A percentile compares a stretch with the other conserved stretches of the same genome.
Conservation (phyloP, 2,797 vertebrate species). For the Labeo calbasu region DNA sequence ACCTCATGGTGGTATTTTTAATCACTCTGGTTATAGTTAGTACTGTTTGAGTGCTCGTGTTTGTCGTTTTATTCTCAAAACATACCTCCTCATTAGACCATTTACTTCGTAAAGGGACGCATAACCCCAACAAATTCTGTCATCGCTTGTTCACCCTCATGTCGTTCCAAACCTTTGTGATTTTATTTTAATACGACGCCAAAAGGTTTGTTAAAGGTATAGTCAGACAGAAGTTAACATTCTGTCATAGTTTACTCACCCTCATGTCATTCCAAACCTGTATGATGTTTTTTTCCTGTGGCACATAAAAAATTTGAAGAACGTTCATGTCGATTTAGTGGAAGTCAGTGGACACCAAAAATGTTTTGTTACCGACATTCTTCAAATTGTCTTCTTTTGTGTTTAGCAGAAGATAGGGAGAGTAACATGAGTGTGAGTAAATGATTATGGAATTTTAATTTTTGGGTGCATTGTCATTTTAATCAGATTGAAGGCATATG, state of each 20-base stretch:
- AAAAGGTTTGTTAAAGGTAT: neutral
- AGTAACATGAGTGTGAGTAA: neutral
- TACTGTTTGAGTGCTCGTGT: neutral
- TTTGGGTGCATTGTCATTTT: neutral
- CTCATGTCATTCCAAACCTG: neutral
- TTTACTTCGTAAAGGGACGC: neutral
- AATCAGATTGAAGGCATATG: neutral
- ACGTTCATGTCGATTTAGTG: neutral
- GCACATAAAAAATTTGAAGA: neutral
- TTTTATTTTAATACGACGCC: neutral
- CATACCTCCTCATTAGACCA: neutral
- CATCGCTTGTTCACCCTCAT: neutral
- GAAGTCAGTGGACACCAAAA: neutral
- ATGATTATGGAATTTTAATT: neutral
- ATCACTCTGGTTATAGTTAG: neutral
- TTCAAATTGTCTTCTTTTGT: neutral
- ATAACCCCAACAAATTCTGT: too few species aligned
- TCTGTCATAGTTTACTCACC: neutral
- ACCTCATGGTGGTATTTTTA: neutral
- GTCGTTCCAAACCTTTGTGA: neutral
- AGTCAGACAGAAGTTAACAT: neutral
- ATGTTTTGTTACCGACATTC: neutral
- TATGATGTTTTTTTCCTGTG: neutral
- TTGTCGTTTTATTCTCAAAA: neutral
- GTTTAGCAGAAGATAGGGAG: neutral